These are phyloP conservation scores for Prunella strophiata DNA, from an alignment of 2,797 vertebrate species.

Conservation along the genomic window DNA sequence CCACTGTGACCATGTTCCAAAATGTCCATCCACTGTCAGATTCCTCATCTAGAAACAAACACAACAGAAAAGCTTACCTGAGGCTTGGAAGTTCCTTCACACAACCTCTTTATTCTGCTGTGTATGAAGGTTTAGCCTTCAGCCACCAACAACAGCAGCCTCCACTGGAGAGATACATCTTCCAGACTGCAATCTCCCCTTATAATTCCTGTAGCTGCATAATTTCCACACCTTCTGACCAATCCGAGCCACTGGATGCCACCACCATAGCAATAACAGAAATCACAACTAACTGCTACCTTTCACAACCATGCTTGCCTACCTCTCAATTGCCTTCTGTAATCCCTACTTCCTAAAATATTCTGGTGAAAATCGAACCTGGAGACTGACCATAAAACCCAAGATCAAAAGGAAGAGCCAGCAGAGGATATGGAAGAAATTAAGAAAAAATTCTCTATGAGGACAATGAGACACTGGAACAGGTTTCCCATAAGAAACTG, in stretches of 20 bases:
- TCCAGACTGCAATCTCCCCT: neutral
- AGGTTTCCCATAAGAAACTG: neutral
- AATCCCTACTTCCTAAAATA: neutral
- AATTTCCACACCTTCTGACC: neutral
- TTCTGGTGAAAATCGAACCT: neutral
- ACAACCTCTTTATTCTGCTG: neutral
- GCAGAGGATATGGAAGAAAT: neutral
- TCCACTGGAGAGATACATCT: neutral
- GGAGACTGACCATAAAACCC: neutral
- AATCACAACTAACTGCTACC: neutral
- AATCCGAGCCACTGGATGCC: neutral
- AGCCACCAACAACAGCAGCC: neutral
- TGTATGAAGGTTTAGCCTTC: neutral
- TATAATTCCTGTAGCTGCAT: neutral
- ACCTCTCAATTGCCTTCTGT: neutral
- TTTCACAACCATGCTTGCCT: neutral
- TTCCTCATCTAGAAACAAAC: conserved; percentile 85
- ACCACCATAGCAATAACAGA: neutral
- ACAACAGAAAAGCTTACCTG: neutral
- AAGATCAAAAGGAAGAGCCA: neutral
- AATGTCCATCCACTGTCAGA: conserved; percentile 91
- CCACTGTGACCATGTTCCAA: conserved; percentile 90
- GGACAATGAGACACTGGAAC: neutral
- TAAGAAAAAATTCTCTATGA: neutral
- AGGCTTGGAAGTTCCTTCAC: neutral